Evolutionary conservation across 2,113 vertebrate genomes (phyloP), one percentile per base, ranked within the genome.

Genomic region (Brienomyrus longianalis): DNA sequence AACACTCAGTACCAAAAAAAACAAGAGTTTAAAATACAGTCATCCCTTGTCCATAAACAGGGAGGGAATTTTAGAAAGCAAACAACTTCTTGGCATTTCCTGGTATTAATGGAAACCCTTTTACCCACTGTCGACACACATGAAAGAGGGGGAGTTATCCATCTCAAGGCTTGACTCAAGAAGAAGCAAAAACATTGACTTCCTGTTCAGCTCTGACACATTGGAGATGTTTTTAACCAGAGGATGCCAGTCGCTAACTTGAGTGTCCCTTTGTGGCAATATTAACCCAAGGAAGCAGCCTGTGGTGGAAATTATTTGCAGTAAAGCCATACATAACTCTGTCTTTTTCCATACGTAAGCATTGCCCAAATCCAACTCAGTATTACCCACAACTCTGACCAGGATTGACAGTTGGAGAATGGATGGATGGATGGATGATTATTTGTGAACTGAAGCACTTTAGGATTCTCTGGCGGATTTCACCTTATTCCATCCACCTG

Each of bases 1-100:
- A 89, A 89, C 48, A 6, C 50, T 47, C 10, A 0, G 88, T n/a
- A 51, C 47, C 48, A 83, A 43, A n/a, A n/a, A 89, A 27, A 87
- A 54, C 77, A 70, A 19, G 1, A 45, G 8, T 56, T 52, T 83
- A n/a, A 54, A 56, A 80, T 31, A 70, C 27, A 39, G 70, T 83
- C 50, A 83, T 83, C 9, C 77, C 17, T 11, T 89, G 70, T 54
- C 70, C 66, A 89, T 83, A 83, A 89, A 89, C 50, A 91, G 89
- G 88, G 83, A 62, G 86, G 88, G 89, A 47, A 90, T 92, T 93
- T 91, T 83, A 91, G 59, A 92, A 93, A 92, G 91, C 91, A 92
- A 93, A 92, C 91, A 91, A 90, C 87, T 87, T 80, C 91, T 92
- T 86, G 86, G 88, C 91, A 89, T 88, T 62, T 92, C 91, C 91